These are phyloP conservation scores for Scaptomyza parva DNA, from an alignment of 2,888 invertebrate species.

Conservation along the genomic window DNA sequence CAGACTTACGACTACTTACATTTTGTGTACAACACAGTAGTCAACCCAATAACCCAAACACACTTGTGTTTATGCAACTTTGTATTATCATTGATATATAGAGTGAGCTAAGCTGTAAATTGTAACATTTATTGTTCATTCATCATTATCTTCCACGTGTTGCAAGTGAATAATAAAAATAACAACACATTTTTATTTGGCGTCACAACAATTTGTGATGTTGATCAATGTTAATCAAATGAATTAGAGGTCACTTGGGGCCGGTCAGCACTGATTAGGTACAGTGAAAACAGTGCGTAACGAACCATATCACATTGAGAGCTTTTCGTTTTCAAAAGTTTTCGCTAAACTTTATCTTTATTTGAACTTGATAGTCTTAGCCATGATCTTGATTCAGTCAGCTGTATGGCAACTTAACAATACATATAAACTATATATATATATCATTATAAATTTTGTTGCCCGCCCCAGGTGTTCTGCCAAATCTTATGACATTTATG, in stretches of 20 bases:
- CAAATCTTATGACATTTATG: conserved; percentile 1
- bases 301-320: background rate
- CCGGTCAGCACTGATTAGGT: background rate
- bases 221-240: background rate
- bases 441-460: background rate
- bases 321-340: background rate
- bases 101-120: background rate
- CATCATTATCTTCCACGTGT: background rate
- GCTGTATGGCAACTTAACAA: background rate
- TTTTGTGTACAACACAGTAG: no score
- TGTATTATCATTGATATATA: no score
- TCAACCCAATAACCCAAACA: no score
- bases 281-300: background rate
- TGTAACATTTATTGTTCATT: background rate
- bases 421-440: background rate
- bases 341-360: background rate
- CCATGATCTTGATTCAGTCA: background rate
- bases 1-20: no score
- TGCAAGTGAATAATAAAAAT: background rate
- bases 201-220: background rate
- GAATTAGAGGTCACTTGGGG: background rate
- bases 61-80: no score
- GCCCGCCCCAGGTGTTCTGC: background rate
- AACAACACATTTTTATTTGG: background rate
- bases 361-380: background rate